Base-by-base conservation (phyloP, 2,888 invertebrate species). In the Euspilapteryx auroguttella region DNA sequence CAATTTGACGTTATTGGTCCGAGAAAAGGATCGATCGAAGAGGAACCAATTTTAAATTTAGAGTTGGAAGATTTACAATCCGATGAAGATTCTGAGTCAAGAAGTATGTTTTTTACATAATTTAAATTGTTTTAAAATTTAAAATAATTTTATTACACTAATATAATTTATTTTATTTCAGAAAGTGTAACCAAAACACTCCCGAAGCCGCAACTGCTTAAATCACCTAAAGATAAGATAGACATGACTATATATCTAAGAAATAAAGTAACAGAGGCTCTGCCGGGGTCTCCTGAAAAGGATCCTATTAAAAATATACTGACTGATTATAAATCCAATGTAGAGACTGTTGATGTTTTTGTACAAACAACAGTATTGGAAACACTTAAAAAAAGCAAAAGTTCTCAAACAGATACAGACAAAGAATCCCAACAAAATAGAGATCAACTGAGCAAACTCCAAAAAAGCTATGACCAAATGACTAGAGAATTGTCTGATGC, bases 121-220 rank as follows among this genome's bases (percentile, higher is more conserved):
- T n/a, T n/a, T n/a, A n/a, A n/a, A n/a, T n/a, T n/a, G n/a, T n/a
- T n/a, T n/a, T n/a, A n/a, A n/a, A n/a, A n/a, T n/a, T n/a, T n/a
- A n/a, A n/a, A n/a, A n/a, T n/a, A n/a, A n/a, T n/a, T n/a, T n/a
- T n/a, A n/a, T n/a, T n/a, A n/a, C n/a, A n/a, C n/a, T n/a, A n/a
- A n/a, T n/a, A n/a, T n/a, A n/a, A n/a, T n/a, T n/a, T n/a, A n/a
- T n/a, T n/a, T n/a, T n/a, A n/a, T n/a, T n/a, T n/a, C n/a, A 73
- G 73, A 41, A 35, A 64, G 56, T 35, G 41, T 41, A 39, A 73
- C 73, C 10, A 44, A 65, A 14, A 64, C 64, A 12, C 39, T 71
- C 25, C 39, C 51, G 9, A 52, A 56, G 37, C 58, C 64, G 8
- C 43, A 52, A 46, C 32, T 56, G 25, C 34, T 55, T 12, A 47